Percentiles rank a stretch among this genome's conserved stretches.
Evolutionary conservation across 2,888 invertebrate species (phyloP).

Genomic region (Rutpela maculata): DNA sequence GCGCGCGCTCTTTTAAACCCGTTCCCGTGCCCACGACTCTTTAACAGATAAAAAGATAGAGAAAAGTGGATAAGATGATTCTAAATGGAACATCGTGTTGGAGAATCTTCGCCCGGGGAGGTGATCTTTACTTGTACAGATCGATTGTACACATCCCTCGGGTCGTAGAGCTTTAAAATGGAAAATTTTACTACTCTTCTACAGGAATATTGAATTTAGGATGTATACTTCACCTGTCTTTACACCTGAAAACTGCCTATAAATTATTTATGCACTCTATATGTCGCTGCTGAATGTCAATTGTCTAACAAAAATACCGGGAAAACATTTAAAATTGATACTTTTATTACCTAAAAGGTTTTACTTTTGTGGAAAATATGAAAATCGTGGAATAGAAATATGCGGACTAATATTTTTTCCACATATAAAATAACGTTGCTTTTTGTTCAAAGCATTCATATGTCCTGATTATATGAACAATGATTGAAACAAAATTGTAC

Average conservation of each 20-base stretch:
- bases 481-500: conserved; percentile 14
- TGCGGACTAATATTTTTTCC: conserved; percentile 15
- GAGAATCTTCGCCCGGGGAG: conserved; percentile 62
- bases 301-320: conserved; percentile 6
- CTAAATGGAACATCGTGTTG: conserved; percentile 64
- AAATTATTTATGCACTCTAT: conserved; percentile 25
- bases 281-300: conserved; percentile 17
- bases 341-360: conserved; percentile 31
- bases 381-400: conserved; percentile 17
- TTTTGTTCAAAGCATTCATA: conserved; percentile 12
- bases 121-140: conserved; percentile 61
- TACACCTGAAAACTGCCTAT: conserved; percentile 13
- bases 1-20: conserved; percentile 59
- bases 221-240: conserved; percentile 20
- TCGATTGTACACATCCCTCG: conserved; percentile 64
- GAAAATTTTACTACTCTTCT: conserved; percentile 52
- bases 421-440: neutral
- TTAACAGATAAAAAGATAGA: conserved; percentile 62
- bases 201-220: conserved; percentile 59
- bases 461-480: conserved; percentile 19
- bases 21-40: conserved; percentile 57
- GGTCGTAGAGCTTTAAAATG: conserved; percentile 56
- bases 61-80: conserved; percentile 61
- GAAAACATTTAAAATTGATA: conserved; percentile 20
- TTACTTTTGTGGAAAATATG: conserved; percentile 12